These are phyloP conservation scores for Odobenus rosmarus DNA, from an alignment of 2,113 vertebrate genomes.

Conservation along the genomic window DNA sequence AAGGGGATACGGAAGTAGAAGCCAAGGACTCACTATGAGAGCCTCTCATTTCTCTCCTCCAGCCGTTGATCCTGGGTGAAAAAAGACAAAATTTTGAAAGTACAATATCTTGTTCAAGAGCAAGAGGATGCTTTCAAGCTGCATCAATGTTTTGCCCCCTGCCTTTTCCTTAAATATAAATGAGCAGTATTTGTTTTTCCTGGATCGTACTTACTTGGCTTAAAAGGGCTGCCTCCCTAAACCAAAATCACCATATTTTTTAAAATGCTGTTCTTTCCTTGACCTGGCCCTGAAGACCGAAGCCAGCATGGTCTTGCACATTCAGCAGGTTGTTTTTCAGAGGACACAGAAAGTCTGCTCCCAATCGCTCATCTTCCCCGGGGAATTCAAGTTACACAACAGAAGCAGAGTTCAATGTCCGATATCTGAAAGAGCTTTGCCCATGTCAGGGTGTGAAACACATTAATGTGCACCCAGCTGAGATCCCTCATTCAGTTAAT, in stretches of 20 bases:
- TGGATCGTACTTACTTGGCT: neutral
- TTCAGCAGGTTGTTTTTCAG: constrained; percentile 9
- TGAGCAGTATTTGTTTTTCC: constrained; percentile 39
- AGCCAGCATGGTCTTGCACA: neutral
- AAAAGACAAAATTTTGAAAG: neutral
- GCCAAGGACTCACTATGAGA: neutral
- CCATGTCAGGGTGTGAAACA: constrained; percentile 28
- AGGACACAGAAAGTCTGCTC: neutral
- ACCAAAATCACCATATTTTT: constrained; percentile 13
- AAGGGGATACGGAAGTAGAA: neutral
- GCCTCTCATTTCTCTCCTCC: neutral
- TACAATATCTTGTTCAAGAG: neutral
- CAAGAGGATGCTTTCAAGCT: neutral
- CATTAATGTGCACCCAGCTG: neutral
- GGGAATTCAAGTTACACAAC: constrained; percentile 39
- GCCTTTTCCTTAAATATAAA: constrained; percentile 52
- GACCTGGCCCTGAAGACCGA: constrained; percentile 22
- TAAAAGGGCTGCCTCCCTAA: constrained; percentile 3
- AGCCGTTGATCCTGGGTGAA: neutral
- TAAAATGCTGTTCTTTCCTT: neutral
- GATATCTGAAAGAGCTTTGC: constrained; percentile 27
- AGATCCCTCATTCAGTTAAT: neutral
- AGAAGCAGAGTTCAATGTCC: neutral
- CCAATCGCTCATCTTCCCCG: neutral
- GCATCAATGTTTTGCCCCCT: neutral